Base-by-base conservation (phyloP, 2,888 invertebrate species). In the Lingula anatina region DNA sequence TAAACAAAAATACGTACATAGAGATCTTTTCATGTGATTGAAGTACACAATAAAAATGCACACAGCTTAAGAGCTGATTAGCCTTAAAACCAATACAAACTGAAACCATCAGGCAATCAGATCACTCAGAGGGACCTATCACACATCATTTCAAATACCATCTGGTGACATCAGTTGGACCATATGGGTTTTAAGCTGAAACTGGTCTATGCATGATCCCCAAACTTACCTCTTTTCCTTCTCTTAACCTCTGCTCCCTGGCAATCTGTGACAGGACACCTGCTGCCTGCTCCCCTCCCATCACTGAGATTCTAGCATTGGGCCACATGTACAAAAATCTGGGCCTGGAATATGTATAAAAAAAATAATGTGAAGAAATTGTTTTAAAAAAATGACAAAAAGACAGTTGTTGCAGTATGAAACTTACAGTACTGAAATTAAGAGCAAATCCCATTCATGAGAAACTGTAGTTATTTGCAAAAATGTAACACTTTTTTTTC, bases 261-360 rank as follows among this genome's bases (percentile, higher is more conserved):
- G 90, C 88, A 43, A 97, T 88, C 76, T 93, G 88, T 0, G 89
- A 87, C 57, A 99, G 76, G 2, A 97, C 96, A 48, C 89, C 89
- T 2, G 93, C 96, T 2, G 96, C 96, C 78, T 99, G 97, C 59
- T 88, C 88, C 0, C 97, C 99, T 28, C 95, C 99, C 99, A 99
- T 99, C 3, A 99, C 95, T 1, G 94, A 91, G 66, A 97, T 94
- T 57, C 90, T 85, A 0, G 97, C 85, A 77, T 97, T 99, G 0
- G 99, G 99, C 99, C 99, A 99, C 87, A 91, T 90, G 77, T 90
- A 99, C 42, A 99, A 78, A 73, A 99, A 99, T 63, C 95, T 83
- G 0, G 99, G 97, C 47, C 79, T 80, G 59, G 20, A 59, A 51
- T 12, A 27, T 47, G 28, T 56, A 53, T 31, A 48, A 38, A 20